phyloP scores from a whole-genome alignment of 2,113 vertebrate genomes.

The Hoplias malabaricus region DNA sequence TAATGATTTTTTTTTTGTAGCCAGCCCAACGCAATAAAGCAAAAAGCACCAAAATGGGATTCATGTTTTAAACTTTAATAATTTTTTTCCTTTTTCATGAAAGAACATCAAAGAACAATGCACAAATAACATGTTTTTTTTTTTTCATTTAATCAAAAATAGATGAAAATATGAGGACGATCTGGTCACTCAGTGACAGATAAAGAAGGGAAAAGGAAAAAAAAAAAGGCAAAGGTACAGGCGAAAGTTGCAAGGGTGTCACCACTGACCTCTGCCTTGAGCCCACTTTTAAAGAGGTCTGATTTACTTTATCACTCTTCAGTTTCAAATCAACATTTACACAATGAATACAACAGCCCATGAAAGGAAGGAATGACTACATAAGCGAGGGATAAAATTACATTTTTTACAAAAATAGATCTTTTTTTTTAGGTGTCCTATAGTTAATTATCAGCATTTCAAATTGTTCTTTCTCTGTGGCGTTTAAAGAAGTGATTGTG shows the following conservation, averaged over 20 bases:
- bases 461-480: constrained; percentile 55
- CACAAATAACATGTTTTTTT: constrained; percentile 73
- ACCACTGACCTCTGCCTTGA: constrained; percentile 38
- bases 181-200: constrained; percentile 61
- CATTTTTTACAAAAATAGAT: constrained; percentile 83
- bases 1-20: no score
- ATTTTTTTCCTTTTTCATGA: constrained; percentile 69
- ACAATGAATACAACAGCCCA: constrained; percentile 67
- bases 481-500: constrained; percentile 75
- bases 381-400: constrained; percentile 76
- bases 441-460: constrained; percentile 56
- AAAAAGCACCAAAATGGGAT: not conserved
- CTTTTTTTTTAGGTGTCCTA: constrained; percentile 50
- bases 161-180: constrained; percentile 59
- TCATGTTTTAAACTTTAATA: constrained; percentile 62
- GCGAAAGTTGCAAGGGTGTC: constrained; percentile 60
- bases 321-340: constrained; percentile 65
- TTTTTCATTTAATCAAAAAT: constrained; percentile 68
- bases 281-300: constrained; percentile 49
- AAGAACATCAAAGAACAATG: constrained; percentile 75
- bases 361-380: constrained; percentile 64
- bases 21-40: not conserved
- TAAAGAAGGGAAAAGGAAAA: constrained; percentile 28
- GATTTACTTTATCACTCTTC: constrained; percentile 3
- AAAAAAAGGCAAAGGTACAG: constrained; percentile 62